Percentiles rank a stretch among this genome's conserved stretches.
Evolutionary conservation across 2,113 vertebrate genomes (phyloP).

Genomic region (Neofelis nebulosa): DNA sequence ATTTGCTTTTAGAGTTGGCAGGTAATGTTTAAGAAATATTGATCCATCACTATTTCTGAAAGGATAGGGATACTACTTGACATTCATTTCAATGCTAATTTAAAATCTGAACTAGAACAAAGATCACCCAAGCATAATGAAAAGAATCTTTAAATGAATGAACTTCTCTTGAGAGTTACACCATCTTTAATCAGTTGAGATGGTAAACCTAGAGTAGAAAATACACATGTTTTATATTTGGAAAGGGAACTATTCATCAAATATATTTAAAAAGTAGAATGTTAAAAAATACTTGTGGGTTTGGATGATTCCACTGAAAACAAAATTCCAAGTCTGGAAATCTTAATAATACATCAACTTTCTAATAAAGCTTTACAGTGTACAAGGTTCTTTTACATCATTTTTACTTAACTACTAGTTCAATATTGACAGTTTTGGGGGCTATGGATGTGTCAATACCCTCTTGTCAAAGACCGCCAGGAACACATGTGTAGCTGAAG

Average conservation of each 20-base stretch:
- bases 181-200: constrained; percentile 31
- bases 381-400: not conserved
- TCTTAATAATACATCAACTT: not conserved
- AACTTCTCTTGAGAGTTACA: not conserved
- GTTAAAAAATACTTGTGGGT: constrained; percentile 73
- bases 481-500: not conserved
- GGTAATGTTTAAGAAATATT: not conserved
- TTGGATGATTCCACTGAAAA: constrained; percentile 72
- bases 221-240: constrained; percentile 73
- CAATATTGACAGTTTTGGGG: constrained; percentile 7
- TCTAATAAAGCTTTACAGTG: not conserved
- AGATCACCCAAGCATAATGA: not conserved
- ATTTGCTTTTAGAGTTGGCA: constrained; percentile 39
- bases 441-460: not conserved
- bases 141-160: constrained; percentile 30
- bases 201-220: constrained; percentile 29
- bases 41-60: constrained; percentile 31
- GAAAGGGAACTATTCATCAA: constrained; percentile 66
- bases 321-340: constrained; percentile 40
- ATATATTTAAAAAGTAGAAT: constrained; percentile 71
- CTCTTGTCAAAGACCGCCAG: not conserved
- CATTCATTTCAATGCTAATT: not conserved
- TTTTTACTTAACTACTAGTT: not conserved
- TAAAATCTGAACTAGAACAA: constrained; percentile 40
- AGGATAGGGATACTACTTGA: not conserved